Evolutionary conservation across 2,113 vertebrate species (phyloP).

Genomic region (Oreotrochilus melanogaster): DNA sequence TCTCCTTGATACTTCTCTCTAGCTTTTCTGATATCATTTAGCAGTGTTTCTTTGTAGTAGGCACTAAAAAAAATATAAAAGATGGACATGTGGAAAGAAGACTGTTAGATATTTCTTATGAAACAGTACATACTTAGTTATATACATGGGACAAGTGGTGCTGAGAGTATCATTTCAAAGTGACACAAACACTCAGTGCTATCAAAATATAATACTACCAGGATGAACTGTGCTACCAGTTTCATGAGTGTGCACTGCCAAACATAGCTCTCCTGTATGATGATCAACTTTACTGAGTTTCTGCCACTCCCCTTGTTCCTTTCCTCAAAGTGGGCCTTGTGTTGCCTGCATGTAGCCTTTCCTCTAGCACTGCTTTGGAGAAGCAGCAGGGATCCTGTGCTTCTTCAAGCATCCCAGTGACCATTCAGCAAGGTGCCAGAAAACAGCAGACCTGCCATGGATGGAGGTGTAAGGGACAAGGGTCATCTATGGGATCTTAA

Average conservation of each 20-base stretch:
- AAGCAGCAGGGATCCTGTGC: not conserved
- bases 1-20: slow-evolving; percentile 93
- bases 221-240: not conserved
- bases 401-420: not conserved
- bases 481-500: not conserved
- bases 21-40: slow-evolving; percentile 93
- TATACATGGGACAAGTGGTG: no score
- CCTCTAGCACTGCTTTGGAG: not conserved
- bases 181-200: fast-evolving
- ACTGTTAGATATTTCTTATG: not conserved
- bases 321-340: not conserved
- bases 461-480: not conserved
- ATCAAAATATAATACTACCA: not conserved
- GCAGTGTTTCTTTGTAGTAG: slow-evolving; percentile 90
- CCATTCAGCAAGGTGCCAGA: not conserved
- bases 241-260: not conserved
- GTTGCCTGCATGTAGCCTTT: not conserved
- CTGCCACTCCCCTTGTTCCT: not conserved
- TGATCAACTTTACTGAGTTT: not conserved
- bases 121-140: not conserved
- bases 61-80: slow-evolving; percentile 75
- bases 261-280: not conserved
- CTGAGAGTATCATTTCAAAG: not conserved
- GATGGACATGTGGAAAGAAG: not conserved
- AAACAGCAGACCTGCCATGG: not conserved